Evolutionary conservation across 2,888 invertebrate species (phyloP).

Genomic region (Troilus luridus): DNA sequence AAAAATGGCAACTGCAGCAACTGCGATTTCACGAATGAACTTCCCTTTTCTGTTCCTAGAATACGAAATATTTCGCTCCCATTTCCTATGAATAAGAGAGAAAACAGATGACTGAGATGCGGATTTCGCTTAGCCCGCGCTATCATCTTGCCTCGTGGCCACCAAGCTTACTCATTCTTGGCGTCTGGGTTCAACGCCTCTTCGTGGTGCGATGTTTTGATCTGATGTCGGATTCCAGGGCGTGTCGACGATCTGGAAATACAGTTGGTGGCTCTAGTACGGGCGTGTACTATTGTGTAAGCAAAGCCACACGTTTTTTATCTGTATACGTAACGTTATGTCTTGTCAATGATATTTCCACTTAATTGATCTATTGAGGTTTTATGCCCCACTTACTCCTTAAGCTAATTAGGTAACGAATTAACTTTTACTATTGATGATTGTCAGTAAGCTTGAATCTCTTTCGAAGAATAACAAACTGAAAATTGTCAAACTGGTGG

Average conservation of each 20-base stretch:
- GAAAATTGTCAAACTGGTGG: too few relatives aligned
- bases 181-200: neutral
- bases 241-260: neutral
- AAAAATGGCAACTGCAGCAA: neutral
- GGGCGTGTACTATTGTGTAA: neutral
- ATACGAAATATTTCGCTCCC: neutral
- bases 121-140: neutral
- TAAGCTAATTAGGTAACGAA: too few relatives aligned
- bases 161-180: neutral
- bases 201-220: neutral
- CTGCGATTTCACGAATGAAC: neutral
- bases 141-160: neutral
- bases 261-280: neutral
- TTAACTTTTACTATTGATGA: too few relatives aligned
- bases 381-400: too few relatives aligned
- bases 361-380: too few relatives aligned
- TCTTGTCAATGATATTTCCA: neutral
- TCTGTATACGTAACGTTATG: neutral
- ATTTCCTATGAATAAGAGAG: neutral
- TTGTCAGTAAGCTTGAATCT: too few relatives aligned
- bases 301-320: neutral
- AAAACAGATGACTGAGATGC: neutral
- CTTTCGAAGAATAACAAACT: too few relatives aligned
- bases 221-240: neutral
- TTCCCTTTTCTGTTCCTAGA: neutral